Evolutionary conservation across 2,113 vertebrate genomes (phyloP).

Genomic region (Acanthisitta chloris): DNA sequence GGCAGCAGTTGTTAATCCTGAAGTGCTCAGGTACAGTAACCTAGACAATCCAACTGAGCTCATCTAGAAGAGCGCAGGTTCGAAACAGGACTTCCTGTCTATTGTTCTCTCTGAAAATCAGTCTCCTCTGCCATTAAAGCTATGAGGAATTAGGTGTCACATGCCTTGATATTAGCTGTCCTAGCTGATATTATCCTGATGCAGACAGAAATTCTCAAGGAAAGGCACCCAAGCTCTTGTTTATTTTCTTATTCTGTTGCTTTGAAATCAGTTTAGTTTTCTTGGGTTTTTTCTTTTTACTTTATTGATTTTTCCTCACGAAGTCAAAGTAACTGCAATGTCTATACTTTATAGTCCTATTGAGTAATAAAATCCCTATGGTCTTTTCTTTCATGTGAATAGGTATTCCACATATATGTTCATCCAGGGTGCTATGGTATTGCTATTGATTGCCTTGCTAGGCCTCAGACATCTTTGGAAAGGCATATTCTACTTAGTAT

Average conservation of each 20-base stretch:
- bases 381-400: background rate
- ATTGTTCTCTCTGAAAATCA: background rate
- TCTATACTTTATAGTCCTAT: background rate
- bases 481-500: background rate
- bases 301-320: background rate
- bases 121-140: background rate
- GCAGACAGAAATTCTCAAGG: background rate
- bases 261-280: background rate
- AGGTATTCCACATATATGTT: background rate
- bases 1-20: background rate
- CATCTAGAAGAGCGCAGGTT: background rate
- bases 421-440: background rate
- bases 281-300: no score
- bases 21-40: background rate
- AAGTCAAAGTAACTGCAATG: background rate
- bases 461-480: no score
- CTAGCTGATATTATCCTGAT: background rate
- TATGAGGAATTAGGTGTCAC: background rate
- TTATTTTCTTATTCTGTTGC: background rate
- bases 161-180: background rate
- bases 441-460: background rate
- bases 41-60: background rate
- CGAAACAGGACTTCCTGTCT: background rate
- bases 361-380: background rate
- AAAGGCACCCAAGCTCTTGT: background rate